phyloP scores from a whole-genome alignment of 92 coral and sea anemone genomes.

The Parazoanthus swiftii region DNA sequence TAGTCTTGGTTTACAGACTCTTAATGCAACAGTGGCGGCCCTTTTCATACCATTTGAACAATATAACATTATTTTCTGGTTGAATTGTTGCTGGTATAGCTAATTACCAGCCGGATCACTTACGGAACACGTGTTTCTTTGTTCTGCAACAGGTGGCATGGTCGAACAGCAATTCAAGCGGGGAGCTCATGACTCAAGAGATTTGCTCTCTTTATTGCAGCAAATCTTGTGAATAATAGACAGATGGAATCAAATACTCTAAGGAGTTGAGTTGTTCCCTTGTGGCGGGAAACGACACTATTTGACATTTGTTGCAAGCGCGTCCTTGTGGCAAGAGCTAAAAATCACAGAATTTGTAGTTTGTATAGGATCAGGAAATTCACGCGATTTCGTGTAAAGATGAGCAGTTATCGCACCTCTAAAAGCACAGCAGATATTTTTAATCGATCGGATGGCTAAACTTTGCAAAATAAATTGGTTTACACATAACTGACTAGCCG shows the following conservation, averaged over 20 bases:
- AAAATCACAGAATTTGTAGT: not conserved
- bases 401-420: not conserved
- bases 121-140: slow-evolving; percentile 28
- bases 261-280: not conserved
- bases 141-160: slow-evolving; percentile 32
- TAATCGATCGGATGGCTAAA: not conserved
- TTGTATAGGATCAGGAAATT: not conserved
- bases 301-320: not conserved
- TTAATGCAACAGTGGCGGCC: not conserved
- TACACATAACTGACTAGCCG: too few species aligned
- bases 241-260: slow-evolving; percentile 1
- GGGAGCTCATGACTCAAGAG: not conserved
- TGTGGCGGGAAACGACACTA: not conserved
- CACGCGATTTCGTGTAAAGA: not conserved
- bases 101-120: slow-evolving; percentile 28
- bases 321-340: not conserved
- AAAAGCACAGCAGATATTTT: not conserved
- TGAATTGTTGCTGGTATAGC: not conserved
- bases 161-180: slow-evolving; percentile 7
- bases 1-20: not conserved
- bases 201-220: not conserved
- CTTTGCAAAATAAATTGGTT: not conserved
- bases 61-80: slow-evolving; percentile 30
- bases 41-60: slow-evolving; percentile 9
- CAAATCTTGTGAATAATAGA: not conserved